A percentile compares a stretch with the other conserved stretches of the same genome.
Evolutionary conservation across 2,888 invertebrate genomes (phyloP).

Genomic region (Heliconius cydno): DNA sequence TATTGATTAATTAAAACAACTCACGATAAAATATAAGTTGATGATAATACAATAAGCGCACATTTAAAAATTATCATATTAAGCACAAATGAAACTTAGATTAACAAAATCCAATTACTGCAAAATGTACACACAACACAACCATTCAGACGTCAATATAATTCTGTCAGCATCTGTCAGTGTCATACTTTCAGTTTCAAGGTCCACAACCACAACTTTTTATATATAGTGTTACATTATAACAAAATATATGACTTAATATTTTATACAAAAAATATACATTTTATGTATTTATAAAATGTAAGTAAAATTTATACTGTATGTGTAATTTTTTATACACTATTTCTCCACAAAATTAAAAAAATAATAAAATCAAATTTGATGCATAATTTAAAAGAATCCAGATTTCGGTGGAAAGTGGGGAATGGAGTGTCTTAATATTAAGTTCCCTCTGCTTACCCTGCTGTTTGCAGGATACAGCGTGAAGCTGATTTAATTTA

Average conservation of each 20-base stretch:
- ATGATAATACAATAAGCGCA: constrained; percentile 68
- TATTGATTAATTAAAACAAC: constrained; percentile 51
- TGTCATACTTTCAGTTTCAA: constrained; percentile 29
- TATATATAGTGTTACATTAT: background rate
- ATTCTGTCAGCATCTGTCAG: constrained; percentile 36
- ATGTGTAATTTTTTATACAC: too few species aligned
- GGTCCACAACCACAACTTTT: background rate
- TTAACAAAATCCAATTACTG: constrained; percentile 45
- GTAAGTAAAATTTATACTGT: too few species aligned
- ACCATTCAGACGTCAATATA: constrained; percentile 39
- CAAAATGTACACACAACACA: constrained; percentile 47
- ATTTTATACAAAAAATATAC: background rate
- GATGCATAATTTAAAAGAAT: too few species aligned
- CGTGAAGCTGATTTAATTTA: too few species aligned
- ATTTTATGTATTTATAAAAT: background rate
- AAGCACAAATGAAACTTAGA: constrained; percentile 48
- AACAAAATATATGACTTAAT: background rate
- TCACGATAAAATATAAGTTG: constrained; percentile 75
- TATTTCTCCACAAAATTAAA: too few species aligned
- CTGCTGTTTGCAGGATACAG: too few species aligned
- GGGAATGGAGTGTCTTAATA: too few species aligned
- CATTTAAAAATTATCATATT: constrained; percentile 78
- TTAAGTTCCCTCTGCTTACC: too few species aligned
- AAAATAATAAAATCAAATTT: too few species aligned
- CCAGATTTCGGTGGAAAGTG: too few species aligned